Evolutionary conservation across 2,888 invertebrate species (phyloP), one percentile per base, ranked within the genome.

Genomic region (Thymelicus acteon): DNA sequence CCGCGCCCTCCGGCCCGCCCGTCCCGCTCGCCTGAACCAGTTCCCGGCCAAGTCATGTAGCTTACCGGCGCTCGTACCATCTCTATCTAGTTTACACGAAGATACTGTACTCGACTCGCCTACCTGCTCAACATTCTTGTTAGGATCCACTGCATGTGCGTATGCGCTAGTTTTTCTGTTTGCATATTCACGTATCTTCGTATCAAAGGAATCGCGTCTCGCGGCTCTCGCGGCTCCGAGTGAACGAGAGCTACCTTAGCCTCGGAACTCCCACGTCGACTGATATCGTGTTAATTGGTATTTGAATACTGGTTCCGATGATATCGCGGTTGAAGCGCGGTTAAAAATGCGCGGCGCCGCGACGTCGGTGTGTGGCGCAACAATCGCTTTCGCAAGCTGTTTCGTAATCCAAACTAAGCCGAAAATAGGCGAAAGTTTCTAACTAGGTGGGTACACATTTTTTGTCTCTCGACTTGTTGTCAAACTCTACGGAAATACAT

Each of bases 361-460:
- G 39, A 3, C 65, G 72, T 75, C 15, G 67, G 73, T 71, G 70
- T 74, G 75, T 88, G 88, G 83, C 83, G 88, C 85, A 89, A 90
- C 80, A 83, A 80, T 80, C 85, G 86, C 89, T 91, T 90, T 91
- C 90, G 90, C 89, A 90, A 90, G 85, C 79, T 72, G 83, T 90
- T 85, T 88, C 88, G 88, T 87, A 89, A 91, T 75, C 72, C 79
- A 77, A 54, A 72, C 80, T 77, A 80, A 84, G 85, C 85, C 87
- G 81, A 91, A 90, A 89, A 89, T 86, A 85, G 87, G 86, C 81
- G 89, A 89, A 89, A 88, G 90, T 91, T 89, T 85, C 85, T 83
- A 54, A 54, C 54, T 54, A 54, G 54, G 54, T 19, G 19, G 24
- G 24, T 24, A 82, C 81, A 82, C 76, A 78, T 82, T 83, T 82